phyloP scores from a whole-genome alignment of 2,888 invertebrate species.

The Apodemia hepburni region DNA sequence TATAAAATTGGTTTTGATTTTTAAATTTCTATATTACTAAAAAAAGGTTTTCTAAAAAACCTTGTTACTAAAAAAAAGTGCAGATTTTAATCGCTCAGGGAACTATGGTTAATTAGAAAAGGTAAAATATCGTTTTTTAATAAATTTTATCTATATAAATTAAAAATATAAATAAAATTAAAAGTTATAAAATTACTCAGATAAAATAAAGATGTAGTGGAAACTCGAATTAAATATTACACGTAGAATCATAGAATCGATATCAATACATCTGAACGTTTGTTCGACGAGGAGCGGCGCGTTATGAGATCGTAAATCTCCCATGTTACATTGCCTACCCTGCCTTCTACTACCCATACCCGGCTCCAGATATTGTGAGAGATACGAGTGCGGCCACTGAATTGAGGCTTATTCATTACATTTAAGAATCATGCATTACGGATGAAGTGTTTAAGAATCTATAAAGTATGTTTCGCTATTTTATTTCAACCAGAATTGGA shows the following conservation, averaged over 20 bases:
- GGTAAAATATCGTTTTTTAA: too few relatives aligned
- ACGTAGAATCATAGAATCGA: constrained; percentile 15
- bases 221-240: constrained; percentile 6
- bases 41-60: too few relatives aligned
- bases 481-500: not conserved
- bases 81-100: too few relatives aligned
- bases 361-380: constrained; percentile 44
- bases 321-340: constrained; percentile 49
- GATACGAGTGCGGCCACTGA: constrained; percentile 48
- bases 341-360: constrained; percentile 14
- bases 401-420: constrained; percentile 57
- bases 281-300: constrained; percentile 43
- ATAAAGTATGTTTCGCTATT: constrained; percentile 20
- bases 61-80: too few relatives aligned
- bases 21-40: too few relatives aligned
- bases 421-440: constrained; percentile 37
- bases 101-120: too few relatives aligned
- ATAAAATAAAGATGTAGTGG: not conserved
- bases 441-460: constrained; percentile 30
- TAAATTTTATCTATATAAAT: too few relatives aligned
- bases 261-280: constrained; percentile 16
- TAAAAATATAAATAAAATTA: too few relatives aligned
- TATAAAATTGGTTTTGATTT: too few relatives aligned
- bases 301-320: constrained; percentile 75
- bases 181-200: too few relatives aligned